Conservation (phyloP, 2,888 invertebrate genomes). For the Sepioteuthis lessoniana region DNA sequence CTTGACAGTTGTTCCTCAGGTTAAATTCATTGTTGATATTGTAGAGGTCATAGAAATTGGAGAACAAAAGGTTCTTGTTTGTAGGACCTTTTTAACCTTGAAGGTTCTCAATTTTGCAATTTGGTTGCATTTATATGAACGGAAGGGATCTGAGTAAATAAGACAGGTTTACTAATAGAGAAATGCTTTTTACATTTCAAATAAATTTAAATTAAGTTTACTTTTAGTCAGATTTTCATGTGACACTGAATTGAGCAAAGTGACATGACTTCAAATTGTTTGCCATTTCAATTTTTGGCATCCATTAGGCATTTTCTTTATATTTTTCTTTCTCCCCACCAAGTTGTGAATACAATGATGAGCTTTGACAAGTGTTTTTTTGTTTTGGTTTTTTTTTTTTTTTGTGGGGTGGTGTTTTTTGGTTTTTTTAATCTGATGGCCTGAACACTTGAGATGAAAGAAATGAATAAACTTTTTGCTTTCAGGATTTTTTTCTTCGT, state of each 20-base stretch:
- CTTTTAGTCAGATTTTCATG: not conserved
- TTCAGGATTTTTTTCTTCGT: too few species aligned
- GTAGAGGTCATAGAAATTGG: not conserved
- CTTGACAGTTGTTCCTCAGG: not conserved
- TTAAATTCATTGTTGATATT: not conserved
- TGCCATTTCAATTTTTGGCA: not conserved
- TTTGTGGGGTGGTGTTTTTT: too few species aligned
- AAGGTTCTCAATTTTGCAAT: not conserved
- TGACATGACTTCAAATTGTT: not conserved
- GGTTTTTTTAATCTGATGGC: too few species aligned
- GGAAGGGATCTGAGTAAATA: not conserved
- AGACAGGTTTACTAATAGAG: not conserved
- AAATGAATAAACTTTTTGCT: too few species aligned
- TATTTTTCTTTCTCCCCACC: not conserved
- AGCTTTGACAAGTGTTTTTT: too few species aligned
- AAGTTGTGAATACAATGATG: too few species aligned
- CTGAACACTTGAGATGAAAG: too few species aligned
- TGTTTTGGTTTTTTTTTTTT: too few species aligned
- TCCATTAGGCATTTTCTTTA: not conserved
- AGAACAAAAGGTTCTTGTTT: not conserved
- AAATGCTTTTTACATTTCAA: too few species aligned
- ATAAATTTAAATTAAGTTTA: too few species aligned
- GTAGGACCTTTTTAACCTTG: not conserved
- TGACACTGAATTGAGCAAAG: not conserved
- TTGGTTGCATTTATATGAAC: not conserved